These are phyloP conservation scores for Bedellia somnulentella DNA, from an alignment of 2,888 invertebrate species.

Conservation along the genomic window DNA sequence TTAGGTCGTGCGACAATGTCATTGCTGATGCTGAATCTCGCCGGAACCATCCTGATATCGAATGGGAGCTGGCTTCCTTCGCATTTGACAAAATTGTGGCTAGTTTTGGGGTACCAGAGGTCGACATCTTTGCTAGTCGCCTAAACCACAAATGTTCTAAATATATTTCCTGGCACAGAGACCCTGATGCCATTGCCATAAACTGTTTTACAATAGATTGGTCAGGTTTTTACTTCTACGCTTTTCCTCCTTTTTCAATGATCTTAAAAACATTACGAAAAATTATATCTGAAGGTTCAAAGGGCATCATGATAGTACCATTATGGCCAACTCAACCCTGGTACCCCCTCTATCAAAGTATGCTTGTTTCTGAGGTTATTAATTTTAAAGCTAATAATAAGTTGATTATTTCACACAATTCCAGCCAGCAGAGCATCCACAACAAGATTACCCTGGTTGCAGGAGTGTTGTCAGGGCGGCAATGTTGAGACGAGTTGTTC, in stretches of 20 bases:
- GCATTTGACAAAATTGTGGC: not conserved
- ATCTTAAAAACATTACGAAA: conserved; percentile 10
- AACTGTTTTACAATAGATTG: conserved; percentile 14
- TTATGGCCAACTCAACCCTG: conserved; percentile 13
- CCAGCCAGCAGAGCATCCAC: conserved; percentile 7
- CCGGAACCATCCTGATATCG: not conserved
- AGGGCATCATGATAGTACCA: conserved; percentile 12
- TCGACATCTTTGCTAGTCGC: conserved; percentile 7
- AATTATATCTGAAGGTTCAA: conserved; percentile 11
- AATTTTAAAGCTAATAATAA: conserved; percentile 4
- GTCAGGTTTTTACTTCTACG: conserved; percentile 11
- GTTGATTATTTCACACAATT: conserved; percentile 8
- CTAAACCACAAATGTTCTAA: conserved; percentile 6
- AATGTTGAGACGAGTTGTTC: conserved; percentile 6
- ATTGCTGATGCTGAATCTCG: conserved; percentile 5
- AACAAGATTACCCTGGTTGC: conserved; percentile 10
- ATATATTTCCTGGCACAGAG: conserved; percentile 12
- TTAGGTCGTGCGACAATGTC: conserved; percentile 3
- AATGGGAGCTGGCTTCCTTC: conserved; percentile 3
- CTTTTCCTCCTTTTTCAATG: conserved; percentile 12
- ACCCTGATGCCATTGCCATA: conserved; percentile 11
- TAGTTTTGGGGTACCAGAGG: conserved; percentile 5
- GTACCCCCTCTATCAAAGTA: conserved; percentile 10
- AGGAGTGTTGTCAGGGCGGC: conserved; percentile 9
- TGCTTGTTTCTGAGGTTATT: conserved; percentile 6